Percentiles rank a stretch among this genome's conserved stretches.
Conservation (phyloP, 2,888 invertebrate species). For the Dorcus parallelipipedus region DNA sequence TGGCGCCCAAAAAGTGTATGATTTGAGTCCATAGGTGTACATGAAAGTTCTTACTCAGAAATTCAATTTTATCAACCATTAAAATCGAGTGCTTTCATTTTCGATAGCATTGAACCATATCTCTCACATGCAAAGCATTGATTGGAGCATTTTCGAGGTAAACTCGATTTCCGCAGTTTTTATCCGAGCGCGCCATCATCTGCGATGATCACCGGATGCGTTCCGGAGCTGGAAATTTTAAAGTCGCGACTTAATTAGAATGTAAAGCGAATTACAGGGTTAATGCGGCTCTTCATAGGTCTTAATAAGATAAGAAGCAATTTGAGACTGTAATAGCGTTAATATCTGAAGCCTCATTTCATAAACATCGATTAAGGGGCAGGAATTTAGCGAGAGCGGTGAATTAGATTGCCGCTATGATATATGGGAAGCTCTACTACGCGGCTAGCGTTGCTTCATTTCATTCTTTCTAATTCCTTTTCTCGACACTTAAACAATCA, state of each 20-base stretch:
- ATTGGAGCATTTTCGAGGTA: too few species aligned
- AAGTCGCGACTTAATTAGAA: slow-evolving; percentile 44
- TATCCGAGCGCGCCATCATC: neutral
- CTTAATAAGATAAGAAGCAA: slow-evolving; percentile 49
- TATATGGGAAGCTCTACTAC: neutral
- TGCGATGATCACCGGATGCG: slow-evolving; percentile 4
- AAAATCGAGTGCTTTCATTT: too few species aligned
- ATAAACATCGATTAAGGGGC: slow-evolving; percentile 50
- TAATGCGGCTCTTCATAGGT: slow-evolving; percentile 48
- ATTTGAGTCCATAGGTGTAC: too few species aligned
- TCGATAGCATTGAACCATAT: too few species aligned
- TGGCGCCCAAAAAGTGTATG: too few species aligned
- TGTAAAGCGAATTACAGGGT: slow-evolving; percentile 46
- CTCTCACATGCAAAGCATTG: too few species aligned
- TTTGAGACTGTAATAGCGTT: slow-evolving; percentile 49
- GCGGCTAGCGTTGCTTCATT: too few species aligned
- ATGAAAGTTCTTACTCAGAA: too few species aligned
- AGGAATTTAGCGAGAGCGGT: slow-evolving; percentile 16
- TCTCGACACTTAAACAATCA: too few species aligned
- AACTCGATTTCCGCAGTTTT: neutral
- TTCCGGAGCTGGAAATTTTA: slow-evolving; percentile 31
- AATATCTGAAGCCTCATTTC: slow-evolving; percentile 48
- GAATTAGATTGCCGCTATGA: slow-evolving; percentile 15
- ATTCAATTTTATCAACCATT: too few species aligned
- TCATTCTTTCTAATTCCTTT: too few species aligned